A percentile compares a stretch with the other conserved stretches of the same genome.
Conservation (phyloP, 2,888 invertebrate genomes). For the Onthophagus sagittarius region DNA sequence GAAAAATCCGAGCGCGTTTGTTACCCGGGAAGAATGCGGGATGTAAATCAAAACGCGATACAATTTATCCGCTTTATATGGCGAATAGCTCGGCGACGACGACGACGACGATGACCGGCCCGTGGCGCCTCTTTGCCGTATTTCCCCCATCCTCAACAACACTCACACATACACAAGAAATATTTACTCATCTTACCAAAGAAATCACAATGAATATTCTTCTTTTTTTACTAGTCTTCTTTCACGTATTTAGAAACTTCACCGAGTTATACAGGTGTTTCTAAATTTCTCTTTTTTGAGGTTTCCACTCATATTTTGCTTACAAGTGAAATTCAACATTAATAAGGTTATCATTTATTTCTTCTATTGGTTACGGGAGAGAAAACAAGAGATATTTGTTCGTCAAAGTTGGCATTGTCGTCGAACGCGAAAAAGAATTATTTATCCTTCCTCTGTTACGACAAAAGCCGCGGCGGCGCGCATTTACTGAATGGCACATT, state of each 20-base stretch:
- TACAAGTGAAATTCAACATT: too few species aligned
- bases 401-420: conserved; percentile 40
- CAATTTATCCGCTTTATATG: conserved; percentile 49
- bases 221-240: too few species aligned
- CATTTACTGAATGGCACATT: conserved; percentile 47
- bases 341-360: too few species aligned
- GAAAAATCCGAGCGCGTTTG: conserved; percentile 49
- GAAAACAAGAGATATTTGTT: conserved; percentile 23
- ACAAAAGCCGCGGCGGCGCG: conserved; percentile 36
- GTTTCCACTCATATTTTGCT: too few species aligned
- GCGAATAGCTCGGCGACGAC: conserved; percentile 38
- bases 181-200: not conserved
- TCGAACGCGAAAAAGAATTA: conserved; percentile 36
- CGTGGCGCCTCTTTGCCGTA: conserved; percentile 38
- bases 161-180: not conserved
- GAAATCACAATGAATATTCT: not conserved
- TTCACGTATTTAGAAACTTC: too few species aligned
- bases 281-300: too few species aligned
- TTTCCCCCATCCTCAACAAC: conserved; percentile 16
- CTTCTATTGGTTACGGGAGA: too few species aligned
- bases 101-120: conserved; percentile 26
- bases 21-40: conserved; percentile 47
- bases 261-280: too few species aligned
- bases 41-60: conserved; percentile 50
- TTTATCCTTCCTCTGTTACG: conserved; percentile 36